Evolutionary conservation across 2,113 vertebrate species (phyloP).

Genomic region (Climacteris rufus): DNA sequence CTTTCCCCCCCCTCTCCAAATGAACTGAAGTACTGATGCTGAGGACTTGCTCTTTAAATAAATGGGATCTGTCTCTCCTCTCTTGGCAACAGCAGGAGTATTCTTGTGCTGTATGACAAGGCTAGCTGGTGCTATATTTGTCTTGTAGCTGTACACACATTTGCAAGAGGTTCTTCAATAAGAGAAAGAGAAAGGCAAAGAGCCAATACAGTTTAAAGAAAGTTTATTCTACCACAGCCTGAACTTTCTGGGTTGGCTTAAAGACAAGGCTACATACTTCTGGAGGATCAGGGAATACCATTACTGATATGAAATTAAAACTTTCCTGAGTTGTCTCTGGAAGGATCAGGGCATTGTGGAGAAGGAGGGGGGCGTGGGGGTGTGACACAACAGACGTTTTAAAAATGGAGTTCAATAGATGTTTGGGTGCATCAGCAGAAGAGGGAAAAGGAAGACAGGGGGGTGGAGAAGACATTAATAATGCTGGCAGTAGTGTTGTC

Average conservation of each 20-base stretch:
- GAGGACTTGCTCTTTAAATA: slow-evolving; percentile 52
- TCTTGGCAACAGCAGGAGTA: slow-evolving; percentile 58
- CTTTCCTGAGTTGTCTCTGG: background rate
- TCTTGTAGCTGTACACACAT: slow-evolving; percentile 49
- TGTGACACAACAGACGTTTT: fast-evolving
- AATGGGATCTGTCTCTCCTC: slow-evolving; percentile 57
- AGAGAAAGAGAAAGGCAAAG: slow-evolving; percentile 38
- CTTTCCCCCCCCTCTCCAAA: background rate
- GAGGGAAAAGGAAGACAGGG: background rate
- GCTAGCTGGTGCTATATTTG: slow-evolving; percentile 62
- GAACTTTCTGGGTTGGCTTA: slow-evolving; percentile 16
- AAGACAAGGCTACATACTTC: slow-evolving; percentile 8
- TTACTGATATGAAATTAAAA: background rate
- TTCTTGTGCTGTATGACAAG: slow-evolving; percentile 65
- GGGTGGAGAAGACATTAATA: background rate
- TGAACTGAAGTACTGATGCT: background rate
- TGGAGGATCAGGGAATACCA: background rate
- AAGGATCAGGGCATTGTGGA: background rate
- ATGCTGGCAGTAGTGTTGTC: background rate
- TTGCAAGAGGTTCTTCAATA: slow-evolving; percentile 40
- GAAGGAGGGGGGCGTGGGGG: background rate
- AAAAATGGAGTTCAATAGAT: slow-evolving; percentile 49
- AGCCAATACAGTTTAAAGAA: slow-evolving; percentile 33
- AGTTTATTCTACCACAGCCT: slow-evolving; percentile 34
- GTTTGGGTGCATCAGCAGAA: slow-evolving; percentile 22